Base-by-base conservation (phyloP, 2,113 vertebrate species). In the Carassius auratus region DNA sequence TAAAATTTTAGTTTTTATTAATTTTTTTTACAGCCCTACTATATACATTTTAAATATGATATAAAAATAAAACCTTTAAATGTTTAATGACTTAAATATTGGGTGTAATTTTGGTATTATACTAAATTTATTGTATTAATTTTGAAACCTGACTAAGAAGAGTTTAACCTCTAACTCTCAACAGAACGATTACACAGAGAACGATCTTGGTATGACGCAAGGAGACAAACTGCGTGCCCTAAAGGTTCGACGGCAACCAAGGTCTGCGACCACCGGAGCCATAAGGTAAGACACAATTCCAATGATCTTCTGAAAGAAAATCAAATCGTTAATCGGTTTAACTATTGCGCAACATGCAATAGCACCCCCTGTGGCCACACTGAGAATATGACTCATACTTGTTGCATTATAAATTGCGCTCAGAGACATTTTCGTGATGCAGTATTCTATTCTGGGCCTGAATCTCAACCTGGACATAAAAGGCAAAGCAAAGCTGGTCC, bases 211-310 rank as follows among this genome's bases (percentile, higher is more conserved):
- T 81, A 85, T 97, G 89, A 99, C 98, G 0, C 98, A 99, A 90
- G 98, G 98, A 93, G 98, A 99, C 92, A 97, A 97, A 92, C 95
- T 99, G 23, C 96, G 98, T 93, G 97, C 97, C 92, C 96, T 99
- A 93, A 99, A 99, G 91, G 94, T 94, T 89, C 94, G 95, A 38
- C 94, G 98, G 14, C 94, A 95, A 33, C 93, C 95, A 4, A 94
- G 96, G 1, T 93, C 95, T 0, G 87, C 94, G 42, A 92, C 96
- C 17, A 85, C 96, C 1, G 95, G 95, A 89, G 90, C 95, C 1
- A 93, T 96, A 81, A 96, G 97, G 95, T 97, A 90, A 90, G 57
- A 33, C 10, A 2, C 19, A 5, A 0, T 59, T 26, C 2, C 23
- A 45, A 17, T 50, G 9, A 12, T 23, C 30, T 21, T 38, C 30